Conservation (phyloP, 2,888 invertebrate species). For the Altica lythri region DNA sequence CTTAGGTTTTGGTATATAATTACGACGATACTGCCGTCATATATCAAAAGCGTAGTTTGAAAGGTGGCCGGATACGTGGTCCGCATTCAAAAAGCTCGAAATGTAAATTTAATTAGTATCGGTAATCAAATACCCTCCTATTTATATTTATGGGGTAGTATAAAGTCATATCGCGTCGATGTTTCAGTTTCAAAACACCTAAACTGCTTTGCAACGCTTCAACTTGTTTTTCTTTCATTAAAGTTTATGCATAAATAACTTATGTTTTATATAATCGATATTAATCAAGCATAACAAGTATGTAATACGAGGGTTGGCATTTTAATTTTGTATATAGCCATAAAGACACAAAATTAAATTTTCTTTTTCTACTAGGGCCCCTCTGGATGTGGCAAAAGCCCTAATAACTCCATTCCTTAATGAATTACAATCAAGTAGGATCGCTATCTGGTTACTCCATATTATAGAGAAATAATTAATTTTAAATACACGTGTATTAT, state of each 20-base stretch:
- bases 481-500: too few species aligned
- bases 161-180: constrained; percentile 37
- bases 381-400: too few species aligned
- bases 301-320: too few species aligned
- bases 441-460: too few species aligned
- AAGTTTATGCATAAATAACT: constrained; percentile 10
- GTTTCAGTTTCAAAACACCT: constrained; percentile 22
- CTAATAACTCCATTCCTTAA: too few species aligned
- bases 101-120: constrained; percentile 52
- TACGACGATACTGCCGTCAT: constrained; percentile 49
- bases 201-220: constrained; percentile 1
- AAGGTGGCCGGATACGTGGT: constrained; percentile 52
- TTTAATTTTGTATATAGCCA: too few species aligned
- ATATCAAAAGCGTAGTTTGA: constrained; percentile 54
- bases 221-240: constrained; percentile 17
- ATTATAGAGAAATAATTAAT: too few species aligned
- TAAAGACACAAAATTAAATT: too few species aligned
- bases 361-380: too few species aligned
- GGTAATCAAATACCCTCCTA: constrained; percentile 42
- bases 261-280: neutral
- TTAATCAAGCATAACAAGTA: constrained; percentile 8
- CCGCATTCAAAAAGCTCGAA: constrained; percentile 49
- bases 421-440: too few species aligned
- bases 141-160: constrained; percentile 41
- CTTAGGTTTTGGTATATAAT: constrained; percentile 54